Base-by-base conservation (phyloP, 1,140 invertebrate genomes). In the Chlorops oryzae region DNA sequence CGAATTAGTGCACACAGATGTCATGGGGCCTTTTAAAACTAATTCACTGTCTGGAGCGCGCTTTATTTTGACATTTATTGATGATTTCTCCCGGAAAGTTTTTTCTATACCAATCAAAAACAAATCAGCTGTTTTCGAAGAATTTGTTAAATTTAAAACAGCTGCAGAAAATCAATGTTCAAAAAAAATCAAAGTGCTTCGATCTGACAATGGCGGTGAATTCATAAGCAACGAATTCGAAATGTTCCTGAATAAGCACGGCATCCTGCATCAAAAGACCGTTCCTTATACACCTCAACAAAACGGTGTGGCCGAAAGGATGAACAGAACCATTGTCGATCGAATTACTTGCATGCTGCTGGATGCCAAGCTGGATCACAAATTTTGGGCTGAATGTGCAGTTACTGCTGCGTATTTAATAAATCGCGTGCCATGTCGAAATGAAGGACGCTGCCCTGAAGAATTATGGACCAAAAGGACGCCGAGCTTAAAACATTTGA, bases 371-470 rank as follows among this genome's bases (percentile, higher is more conserved):
- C 49, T 78, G 20, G 57, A 63, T 10, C 57, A 65, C 23, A 38
- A 48, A 17, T 63, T 73, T 42, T 79, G 76, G 76, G 70, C 68
- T 5, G 75, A 79, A 64, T 73, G 75, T 5, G 55, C 73, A 0
- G 58, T 62, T 24, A 74, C 66, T 15, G 49, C 53, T 18, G 49
- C 32, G 24, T 43, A 47, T 38, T 22, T 55, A 37, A 3, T 42
- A 13, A 51, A 55, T 42, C n/a, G 37, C 13, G 34, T 43, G 25
- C 44, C 44, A 23, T 47, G 45, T 34, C 22, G 51, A 42, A 23
- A 18, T n/a, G 37, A 43, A 9, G 2, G 67, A 68, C 13, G 10
- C 6, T 20, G 12, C n/a, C 42, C 41, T 24, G 43, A 54, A 9
- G 47, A 54, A 46, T 23, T 50, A 5, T 50, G 18, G 38, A 23